A percentile compares a stretch with the other conserved stretches of the same genome.
These are phyloP conservation scores for Aix galericulata DNA, from an alignment of 2,113 vertebrate species.

Conservation along the genomic window DNA sequence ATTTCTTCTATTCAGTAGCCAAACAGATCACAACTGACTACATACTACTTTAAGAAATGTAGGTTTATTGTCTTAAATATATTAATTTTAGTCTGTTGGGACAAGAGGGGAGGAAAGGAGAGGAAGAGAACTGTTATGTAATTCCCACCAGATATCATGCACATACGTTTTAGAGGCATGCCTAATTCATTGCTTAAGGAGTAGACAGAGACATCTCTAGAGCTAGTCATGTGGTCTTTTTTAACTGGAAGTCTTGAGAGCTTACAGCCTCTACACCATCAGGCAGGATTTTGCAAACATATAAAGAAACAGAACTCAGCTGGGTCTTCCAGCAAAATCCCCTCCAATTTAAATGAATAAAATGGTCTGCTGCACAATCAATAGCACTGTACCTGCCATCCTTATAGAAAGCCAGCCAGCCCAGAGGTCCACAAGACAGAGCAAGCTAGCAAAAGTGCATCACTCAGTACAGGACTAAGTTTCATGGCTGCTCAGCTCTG, in stretches of 20 bases:
- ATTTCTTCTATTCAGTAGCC: not conserved
- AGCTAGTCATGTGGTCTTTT: not conserved
- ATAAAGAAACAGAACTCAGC: not conserved
- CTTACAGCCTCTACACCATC: not conserved
- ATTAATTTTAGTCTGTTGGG: not conserved
- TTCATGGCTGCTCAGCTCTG: not conserved
- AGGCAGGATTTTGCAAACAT: not conserved
- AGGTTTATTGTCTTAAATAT: not conserved
- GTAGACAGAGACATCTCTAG: not conserved
- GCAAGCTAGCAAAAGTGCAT: not conserved
- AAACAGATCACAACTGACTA: not conserved
- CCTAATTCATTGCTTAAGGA: not conserved
- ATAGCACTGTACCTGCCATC: not conserved
- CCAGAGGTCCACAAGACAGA: not conserved
- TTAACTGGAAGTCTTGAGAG: not conserved
- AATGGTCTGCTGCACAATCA: not conserved
- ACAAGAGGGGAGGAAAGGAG: too few relatives aligned
- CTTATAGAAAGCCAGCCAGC: not conserved
- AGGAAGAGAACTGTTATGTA: not conserved
- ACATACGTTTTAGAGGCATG: not conserved
- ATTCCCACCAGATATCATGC: not conserved
- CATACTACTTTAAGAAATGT: not conserved
- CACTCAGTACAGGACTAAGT: not conserved
- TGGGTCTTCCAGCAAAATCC: not conserved
- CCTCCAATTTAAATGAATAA: not conserved